These are phyloP conservation scores for Euleptes europaea DNA, from an alignment of 2,113 vertebrate species.

Conservation along the genomic window DNA sequence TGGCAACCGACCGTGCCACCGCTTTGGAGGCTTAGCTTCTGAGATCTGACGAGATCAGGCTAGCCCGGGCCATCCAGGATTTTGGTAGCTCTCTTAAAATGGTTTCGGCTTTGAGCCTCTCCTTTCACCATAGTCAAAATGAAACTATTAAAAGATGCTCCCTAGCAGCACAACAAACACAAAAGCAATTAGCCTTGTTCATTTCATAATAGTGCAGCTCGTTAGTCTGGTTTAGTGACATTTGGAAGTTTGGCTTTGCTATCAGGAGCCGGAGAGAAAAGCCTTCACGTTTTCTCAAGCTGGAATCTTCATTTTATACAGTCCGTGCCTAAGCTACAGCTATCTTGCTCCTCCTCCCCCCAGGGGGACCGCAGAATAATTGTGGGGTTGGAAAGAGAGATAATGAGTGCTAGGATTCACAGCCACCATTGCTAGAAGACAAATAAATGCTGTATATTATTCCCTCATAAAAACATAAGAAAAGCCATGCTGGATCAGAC, in stretches of 20 bases:
- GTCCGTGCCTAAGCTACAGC: not conserved
- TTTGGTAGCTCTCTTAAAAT: not conserved
- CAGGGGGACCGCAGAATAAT: not conserved
- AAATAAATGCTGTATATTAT: not conserved
- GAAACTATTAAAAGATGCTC: not conserved
- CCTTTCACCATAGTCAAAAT: not conserved
- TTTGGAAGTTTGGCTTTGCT: not conserved
- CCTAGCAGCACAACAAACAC: not conserved
- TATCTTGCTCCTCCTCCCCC: too few species aligned
- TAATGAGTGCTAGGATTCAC: not conserved
- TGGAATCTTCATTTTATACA: not conserved
- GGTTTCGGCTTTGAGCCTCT: not conserved
- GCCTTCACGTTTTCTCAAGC: not conserved
- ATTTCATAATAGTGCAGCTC: not conserved
- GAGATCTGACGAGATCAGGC: too few species aligned
- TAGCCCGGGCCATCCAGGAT: not conserved
- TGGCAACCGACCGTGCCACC: too few species aligned
- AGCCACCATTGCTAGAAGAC: not conserved
- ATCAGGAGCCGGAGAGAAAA: not conserved
- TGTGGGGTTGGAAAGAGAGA: not conserved
- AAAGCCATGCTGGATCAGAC: too few species aligned
- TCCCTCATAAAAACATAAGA: not conserved
- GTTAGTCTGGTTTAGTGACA: conserved; percentile 12
- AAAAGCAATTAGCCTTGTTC: not conserved
- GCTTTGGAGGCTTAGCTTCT: not conserved